Conservation (phyloP, 2,113 vertebrate genomes). For the Stercorarius parasiticus region DNA sequence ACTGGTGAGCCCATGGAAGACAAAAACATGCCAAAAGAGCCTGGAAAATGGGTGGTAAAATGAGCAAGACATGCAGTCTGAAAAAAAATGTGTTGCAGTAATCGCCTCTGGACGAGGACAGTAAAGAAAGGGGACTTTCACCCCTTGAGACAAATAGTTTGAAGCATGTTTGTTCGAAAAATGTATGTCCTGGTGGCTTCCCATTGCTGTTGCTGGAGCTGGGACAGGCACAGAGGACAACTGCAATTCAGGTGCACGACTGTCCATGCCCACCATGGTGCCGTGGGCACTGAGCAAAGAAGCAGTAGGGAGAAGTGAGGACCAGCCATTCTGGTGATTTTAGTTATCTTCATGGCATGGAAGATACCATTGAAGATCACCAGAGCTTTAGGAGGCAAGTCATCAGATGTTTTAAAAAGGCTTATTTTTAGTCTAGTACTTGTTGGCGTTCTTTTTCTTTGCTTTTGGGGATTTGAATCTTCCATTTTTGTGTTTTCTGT, state of each 20-base stretch:
- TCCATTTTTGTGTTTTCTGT: neutral
- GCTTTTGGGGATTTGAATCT: neutral
- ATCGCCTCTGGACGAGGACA: neutral
- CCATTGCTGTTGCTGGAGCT: neutral
- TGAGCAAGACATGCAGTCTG: neutral
- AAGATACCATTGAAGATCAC: neutral
- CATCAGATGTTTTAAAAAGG: neutral
- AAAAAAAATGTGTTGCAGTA: neutral
- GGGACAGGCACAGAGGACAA: neutral
- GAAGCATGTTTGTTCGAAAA: neutral
- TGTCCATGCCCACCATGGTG: fast-evolving
- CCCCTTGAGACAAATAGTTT: neutral
- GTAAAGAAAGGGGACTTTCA: neutral
- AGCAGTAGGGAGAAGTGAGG: neutral
- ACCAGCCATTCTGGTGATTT: neutral
- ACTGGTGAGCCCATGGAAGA: neutral
- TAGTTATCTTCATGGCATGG: neutral
- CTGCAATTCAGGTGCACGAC: fast-evolving
- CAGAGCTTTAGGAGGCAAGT: neutral
- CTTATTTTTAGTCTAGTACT: neutral
- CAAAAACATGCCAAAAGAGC: neutral
- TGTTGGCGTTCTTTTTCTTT: neutral
- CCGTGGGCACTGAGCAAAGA: neutral
- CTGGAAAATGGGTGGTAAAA: neutral
- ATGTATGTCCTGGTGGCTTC: neutral